A percentile compares a stretch with the other conserved stretches of the same genome.
Conservation (phyloP, 2,888 invertebrate species). For the Drosophila ochracea region DNA sequence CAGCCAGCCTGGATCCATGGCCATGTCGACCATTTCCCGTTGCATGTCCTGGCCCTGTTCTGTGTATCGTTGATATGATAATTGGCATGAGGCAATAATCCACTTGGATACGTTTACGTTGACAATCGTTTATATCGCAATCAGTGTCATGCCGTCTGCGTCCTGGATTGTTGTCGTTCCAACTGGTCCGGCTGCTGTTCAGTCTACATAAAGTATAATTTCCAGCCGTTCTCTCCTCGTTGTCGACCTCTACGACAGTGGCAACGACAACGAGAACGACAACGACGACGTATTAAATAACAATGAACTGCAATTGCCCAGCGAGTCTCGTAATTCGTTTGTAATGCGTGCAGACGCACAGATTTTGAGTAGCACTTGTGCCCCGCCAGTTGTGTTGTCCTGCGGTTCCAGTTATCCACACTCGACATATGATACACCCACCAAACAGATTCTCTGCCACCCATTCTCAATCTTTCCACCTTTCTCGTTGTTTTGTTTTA, state of each 20-base stretch:
- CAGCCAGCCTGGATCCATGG: constrained; percentile 20
- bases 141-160: constrained; percentile 78
- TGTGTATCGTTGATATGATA: constrained; percentile 82
- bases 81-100: constrained; percentile 83
- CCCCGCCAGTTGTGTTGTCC: constrained; percentile 20
- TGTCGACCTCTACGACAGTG: constrained; percentile 50
- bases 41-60: constrained; percentile 48
- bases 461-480: constrained; percentile 8
- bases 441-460: background rate
- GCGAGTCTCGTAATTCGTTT: constrained; percentile 77
- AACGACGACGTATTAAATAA: constrained; percentile 79
- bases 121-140: constrained; percentile 83
- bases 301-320: constrained; percentile 82
- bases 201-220: constrained; percentile 79
- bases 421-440: constrained; percentile 4
- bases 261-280: constrained; percentile 43
- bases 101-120: constrained; percentile 81
- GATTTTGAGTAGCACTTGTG: constrained; percentile 73
- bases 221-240: constrained; percentile 43
- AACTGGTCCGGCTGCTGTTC: constrained; percentile 41
- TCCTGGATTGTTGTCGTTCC: constrained; percentile 37
- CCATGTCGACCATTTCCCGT: constrained; percentile 37
- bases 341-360: constrained; percentile 81
- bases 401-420: constrained; percentile 32
- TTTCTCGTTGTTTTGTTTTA: constrained; percentile 63